Percentiles rank a stretch among this genome's conserved stretches.
phyloP scores from a whole-genome alignment of 2,888 invertebrate genomes.

The Synergus japonicus region DNA sequence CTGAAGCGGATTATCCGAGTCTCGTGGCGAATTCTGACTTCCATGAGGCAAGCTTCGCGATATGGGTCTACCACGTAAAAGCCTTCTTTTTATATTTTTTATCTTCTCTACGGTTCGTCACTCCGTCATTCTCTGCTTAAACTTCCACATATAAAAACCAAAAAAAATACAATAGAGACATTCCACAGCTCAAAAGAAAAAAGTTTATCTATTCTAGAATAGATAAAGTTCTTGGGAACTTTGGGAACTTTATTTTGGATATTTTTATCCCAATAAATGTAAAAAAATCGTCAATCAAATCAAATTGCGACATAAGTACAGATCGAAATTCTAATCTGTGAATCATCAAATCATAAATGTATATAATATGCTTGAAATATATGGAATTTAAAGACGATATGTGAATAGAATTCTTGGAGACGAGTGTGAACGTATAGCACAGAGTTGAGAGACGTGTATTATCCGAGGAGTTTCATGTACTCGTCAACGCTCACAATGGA shows the following conservation, averaged over 20 bases:
- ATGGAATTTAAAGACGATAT: background rate
- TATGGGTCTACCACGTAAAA: constrained; percentile 43
- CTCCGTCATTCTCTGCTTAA: background rate
- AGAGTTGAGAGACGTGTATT: constrained; percentile 59
- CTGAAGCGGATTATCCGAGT: constrained; percentile 67
- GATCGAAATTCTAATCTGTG: too few species aligned
- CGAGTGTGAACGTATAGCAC: constrained; percentile 52
- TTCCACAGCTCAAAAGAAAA: too few species aligned
- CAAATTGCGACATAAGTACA: too few species aligned
- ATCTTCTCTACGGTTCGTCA: background rate
- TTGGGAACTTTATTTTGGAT: too few species aligned
- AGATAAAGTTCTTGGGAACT: too few species aligned
- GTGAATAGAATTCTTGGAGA: constrained; percentile 26
- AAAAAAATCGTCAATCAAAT: too few species aligned
- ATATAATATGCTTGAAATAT: too few species aligned
- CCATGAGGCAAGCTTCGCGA: constrained; percentile 52
- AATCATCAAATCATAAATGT: too few species aligned
- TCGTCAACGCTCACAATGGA: constrained; percentile 67
- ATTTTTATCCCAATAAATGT: too few species aligned
- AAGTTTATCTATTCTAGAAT: too few species aligned
- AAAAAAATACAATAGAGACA: too few species aligned
- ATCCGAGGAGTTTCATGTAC: constrained; percentile 62
- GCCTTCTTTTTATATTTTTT: constrained; percentile 10
- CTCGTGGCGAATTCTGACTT: constrained; percentile 38
- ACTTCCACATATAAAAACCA: background rate